Percentiles rank a stretch among this genome's conserved stretches.
Conservation (phyloP, 2,797 vertebrate species). For the Alfaro cultratus region DNA sequence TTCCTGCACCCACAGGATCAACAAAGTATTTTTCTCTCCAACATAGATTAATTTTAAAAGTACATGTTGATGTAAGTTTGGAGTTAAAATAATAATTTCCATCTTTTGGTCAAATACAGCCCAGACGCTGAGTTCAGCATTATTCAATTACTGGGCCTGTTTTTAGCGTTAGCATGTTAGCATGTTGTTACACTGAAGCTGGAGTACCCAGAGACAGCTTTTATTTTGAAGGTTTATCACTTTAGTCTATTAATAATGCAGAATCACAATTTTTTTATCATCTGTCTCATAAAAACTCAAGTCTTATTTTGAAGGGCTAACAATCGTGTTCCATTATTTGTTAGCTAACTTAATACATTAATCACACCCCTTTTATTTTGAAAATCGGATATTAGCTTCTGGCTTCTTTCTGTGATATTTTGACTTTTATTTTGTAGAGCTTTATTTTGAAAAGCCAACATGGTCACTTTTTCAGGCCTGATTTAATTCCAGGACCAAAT, state of each 20-base stretch:
- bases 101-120: too few relatives aligned
- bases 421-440: background rate
- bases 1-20: background rate
- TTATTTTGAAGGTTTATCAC: background rate
- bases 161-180: too few relatives aligned
- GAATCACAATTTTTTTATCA: background rate
- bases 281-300: background rate
- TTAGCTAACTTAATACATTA: background rate
- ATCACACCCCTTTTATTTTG: background rate
- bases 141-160: too few relatives aligned
- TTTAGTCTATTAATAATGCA: background rate
- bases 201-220: background rate
- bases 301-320: background rate
- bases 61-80: too few relatives aligned
- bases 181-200: too few relatives aligned
- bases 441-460: background rate
- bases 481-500: background rate
- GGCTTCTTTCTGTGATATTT: background rate
- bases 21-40: background rate
- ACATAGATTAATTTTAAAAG: too few relatives aligned
- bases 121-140: too few relatives aligned
- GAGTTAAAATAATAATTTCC: too few relatives aligned
- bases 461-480: background rate
- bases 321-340: background rate
- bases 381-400: background rate